Base-by-base conservation (phyloP, 2,797 vertebrate genomes). In the Meriones psammophilus region DNA sequence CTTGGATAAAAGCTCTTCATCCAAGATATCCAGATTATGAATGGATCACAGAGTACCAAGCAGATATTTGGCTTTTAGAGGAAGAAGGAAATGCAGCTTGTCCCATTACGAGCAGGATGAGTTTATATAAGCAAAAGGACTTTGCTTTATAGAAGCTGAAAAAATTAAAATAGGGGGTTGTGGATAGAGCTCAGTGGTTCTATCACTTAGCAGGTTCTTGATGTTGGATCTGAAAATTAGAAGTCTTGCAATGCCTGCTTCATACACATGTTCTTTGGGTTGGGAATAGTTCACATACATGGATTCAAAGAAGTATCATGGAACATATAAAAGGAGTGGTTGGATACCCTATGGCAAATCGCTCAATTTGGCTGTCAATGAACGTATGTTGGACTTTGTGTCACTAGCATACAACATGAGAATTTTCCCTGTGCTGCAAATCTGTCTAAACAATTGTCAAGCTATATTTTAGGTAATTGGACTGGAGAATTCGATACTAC, bases 111-210 rank as follows among this genome's bases (percentile, higher is more conserved):
- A 94, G 91, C 10, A 58, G 54, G 68, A 91, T 64, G 85, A 30
- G 64, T 54, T 89, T 30, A 95, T 66, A 88, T 50, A 95, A 95
- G 78, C 64, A 30, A 81, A 96, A 96, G 62, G 69, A 3, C 42
- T 91, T 96, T 88, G 84, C 87, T 92, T 54, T 5, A 50, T 91
- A 94, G 20, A 77, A 89, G 84, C 18, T 78, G 62, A 69, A 96
- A 91, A 89, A 77, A 71, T 88, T 62, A 42, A 71, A 88, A 30
- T 73, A 33, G 12, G 36, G 9, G 24, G 24, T 1, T 60, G 39
- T 56, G 7, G 18, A 14, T 8, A 33, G 5, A 88, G n/a, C 26
- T 3, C 36, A 33, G 56, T 1, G 56, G 46, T 36, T 12, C 8
- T 36, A 33, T 4, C 5, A 8, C 33, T 22, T 30, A 4, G 54